Base-by-base conservation (phyloP, 2,888 invertebrate genomes). In the Drosophila multiciliata region DNA sequence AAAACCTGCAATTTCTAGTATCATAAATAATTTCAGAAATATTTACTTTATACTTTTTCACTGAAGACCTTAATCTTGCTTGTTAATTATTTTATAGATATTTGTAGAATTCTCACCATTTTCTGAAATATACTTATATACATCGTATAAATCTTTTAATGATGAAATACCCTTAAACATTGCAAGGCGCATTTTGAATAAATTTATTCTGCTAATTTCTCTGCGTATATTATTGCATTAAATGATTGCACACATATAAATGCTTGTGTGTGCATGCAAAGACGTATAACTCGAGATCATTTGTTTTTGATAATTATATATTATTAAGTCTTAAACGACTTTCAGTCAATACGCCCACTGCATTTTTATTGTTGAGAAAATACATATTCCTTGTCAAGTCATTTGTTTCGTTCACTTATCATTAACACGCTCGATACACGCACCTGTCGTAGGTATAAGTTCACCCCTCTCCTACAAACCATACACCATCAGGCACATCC, bases 231-330 rank as follows among this genome's bases (percentile, higher is more conserved):
- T 17, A 26, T 26, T 49, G 9, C 49, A 26, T 17, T n/a, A 15
- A 6, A 17, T 26, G 17, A 26, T 26, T 49, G 17, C 9, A 49
- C 26, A 49, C 17, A 26, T 5, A 17, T 17, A 4, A 2, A 17
- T 9, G 5, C 12, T 45, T 50, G 20, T 12, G 11, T n/a, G 23
- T 63, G 38, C 42, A 23, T 49, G 36, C 35, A 23, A 50, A 50
- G 65, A 64, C 65, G 49, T 40, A 33, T 32, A n/a, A 20, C 40
- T 64, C 66, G 42, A 66, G 66, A 42, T 52, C 66, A 45, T 42
- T 29, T 36, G 42, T 17, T 35, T 65, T 32, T 66, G 52, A 66
- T 65, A 32, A 66, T 65, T 52, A 50, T 50, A 23, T 66, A 32
- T 66, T 65, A 65, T 53, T 66, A 36, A 32, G 20, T 45, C 45